These are phyloP conservation scores for Acanthurus leucopareius DNA, from an alignment of 2,797 vertebrate species.

Conservation along the genomic window DNA sequence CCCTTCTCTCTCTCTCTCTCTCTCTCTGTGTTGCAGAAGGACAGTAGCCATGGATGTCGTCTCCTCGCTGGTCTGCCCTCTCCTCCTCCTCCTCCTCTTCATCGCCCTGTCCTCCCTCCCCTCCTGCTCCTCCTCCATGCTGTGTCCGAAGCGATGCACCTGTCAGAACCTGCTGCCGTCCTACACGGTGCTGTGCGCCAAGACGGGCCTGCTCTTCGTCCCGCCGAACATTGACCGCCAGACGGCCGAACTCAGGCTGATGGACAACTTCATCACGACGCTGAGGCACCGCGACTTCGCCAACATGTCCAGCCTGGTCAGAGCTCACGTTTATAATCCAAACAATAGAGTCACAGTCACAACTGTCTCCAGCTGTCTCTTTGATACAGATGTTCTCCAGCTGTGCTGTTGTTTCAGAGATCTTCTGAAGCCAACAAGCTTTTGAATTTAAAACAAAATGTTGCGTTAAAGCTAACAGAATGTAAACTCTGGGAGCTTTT, in stretches of 20 bases:
- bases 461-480: too few species aligned
- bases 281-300: constrained; percentile 92
- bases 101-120: constrained; percentile 59
- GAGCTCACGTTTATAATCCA: neutral
- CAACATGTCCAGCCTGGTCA: constrained; percentile 92
- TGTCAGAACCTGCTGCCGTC: constrained; percentile 94
- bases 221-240: constrained; percentile 92
- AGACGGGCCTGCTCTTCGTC: constrained; percentile 93
- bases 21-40: constrained; percentile 33
- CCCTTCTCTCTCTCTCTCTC: neutral
- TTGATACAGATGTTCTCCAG: neutral
- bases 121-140: constrained; percentile 80
- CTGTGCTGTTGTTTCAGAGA: neutral
- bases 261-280: constrained; percentile 94
- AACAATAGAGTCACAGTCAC: too few species aligned
- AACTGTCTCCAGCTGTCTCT: neutral
- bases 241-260: constrained; percentile 91
- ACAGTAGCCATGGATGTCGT: constrained; percentile 61
- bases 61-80: constrained; percentile 35
- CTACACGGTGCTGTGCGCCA: constrained; percentile 92
- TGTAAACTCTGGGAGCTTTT: too few species aligned
- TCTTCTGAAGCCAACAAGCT: neutral
- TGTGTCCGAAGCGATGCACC: constrained; percentile 93
- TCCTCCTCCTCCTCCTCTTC: constrained; percentile 50
- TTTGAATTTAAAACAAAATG: neutral